Evolutionary conservation across 2,797 vertebrate species (phyloP).

Genomic region (Gymnopithys bicolor): DNA sequence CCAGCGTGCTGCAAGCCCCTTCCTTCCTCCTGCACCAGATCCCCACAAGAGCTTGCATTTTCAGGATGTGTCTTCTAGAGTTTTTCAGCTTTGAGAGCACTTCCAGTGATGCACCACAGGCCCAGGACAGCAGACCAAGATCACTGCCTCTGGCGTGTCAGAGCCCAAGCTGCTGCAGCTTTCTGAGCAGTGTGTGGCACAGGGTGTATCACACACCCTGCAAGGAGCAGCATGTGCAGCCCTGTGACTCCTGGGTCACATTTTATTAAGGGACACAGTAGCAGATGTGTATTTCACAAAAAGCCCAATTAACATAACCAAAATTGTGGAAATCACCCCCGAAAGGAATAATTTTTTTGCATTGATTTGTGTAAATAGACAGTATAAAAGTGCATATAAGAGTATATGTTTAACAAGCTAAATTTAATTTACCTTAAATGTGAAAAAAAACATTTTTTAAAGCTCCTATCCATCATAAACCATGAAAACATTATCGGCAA

Average conservation of each 20-base stretch:
- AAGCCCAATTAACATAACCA: background rate
- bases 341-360: background rate
- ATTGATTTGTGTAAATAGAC: background rate
- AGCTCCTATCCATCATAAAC: background rate
- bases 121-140: background rate
- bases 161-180: background rate
- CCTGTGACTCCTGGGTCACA: rapidly evolving
- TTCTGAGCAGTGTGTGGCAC: background rate
- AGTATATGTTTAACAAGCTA: background rate
- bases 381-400: background rate
- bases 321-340: background rate
- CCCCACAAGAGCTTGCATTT: background rate
- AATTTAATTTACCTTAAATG: background rate
- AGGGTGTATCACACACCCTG: background rate
- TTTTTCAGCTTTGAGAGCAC: background rate
- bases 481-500: background rate
- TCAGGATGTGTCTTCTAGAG: rapidly evolving
- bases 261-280: background rate
- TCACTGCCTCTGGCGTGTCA: background rate
- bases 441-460: background rate
- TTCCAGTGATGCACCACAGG: rapidly evolving
- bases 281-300: background rate
- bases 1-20: rapidly evolving
- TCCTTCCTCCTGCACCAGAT: background rate
- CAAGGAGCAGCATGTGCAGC: background rate